phyloP scores from a whole-genome alignment of 2,888 invertebrate species.

The Oscheius sp. region DNA sequence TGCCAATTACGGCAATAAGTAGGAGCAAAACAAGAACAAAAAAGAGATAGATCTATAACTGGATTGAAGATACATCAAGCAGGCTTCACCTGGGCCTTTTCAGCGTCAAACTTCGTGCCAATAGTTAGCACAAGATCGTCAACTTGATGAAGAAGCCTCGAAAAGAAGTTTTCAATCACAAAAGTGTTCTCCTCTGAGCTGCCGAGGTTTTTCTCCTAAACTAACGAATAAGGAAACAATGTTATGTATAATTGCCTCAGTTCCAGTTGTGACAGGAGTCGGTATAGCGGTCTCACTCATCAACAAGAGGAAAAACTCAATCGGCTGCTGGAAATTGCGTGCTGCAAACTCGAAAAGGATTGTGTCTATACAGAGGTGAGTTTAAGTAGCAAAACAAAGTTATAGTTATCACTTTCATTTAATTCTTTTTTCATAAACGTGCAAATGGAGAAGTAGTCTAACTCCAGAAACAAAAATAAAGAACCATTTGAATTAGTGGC shows the following conservation, averaged over 20 bases:
- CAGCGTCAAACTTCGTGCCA: conserved; percentile 45
- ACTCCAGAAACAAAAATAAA: too few relatives aligned
- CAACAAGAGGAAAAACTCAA: background rate
- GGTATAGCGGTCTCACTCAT: background rate
- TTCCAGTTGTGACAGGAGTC: background rate
- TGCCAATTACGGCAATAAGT: conserved; percentile 38
- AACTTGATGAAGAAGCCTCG: background rate
- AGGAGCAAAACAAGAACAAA: conserved; percentile 43
- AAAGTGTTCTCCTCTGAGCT: background rate
- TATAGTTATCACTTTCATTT: too few relatives aligned
- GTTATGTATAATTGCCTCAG: background rate
- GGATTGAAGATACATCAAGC: background rate
- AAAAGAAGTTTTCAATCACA: background rate
- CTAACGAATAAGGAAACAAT: background rate
- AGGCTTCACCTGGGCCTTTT: conserved; percentile 18
- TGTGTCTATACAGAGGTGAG: too few relatives aligned
- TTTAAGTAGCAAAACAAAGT: too few relatives aligned
- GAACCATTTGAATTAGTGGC: too few relatives aligned
- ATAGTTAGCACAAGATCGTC: conserved; percentile 19
- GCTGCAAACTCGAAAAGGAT: too few relatives aligned
- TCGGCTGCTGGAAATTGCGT: too few relatives aligned
- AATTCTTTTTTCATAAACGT: too few relatives aligned
- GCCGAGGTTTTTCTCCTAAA: conserved; percentile 2
- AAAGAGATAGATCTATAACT: conserved; percentile 51
- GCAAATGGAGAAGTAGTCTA: too few relatives aligned